Conservation (phyloP, 2,797 vertebrate genomes). For the Austrolebias charrua region DNA sequence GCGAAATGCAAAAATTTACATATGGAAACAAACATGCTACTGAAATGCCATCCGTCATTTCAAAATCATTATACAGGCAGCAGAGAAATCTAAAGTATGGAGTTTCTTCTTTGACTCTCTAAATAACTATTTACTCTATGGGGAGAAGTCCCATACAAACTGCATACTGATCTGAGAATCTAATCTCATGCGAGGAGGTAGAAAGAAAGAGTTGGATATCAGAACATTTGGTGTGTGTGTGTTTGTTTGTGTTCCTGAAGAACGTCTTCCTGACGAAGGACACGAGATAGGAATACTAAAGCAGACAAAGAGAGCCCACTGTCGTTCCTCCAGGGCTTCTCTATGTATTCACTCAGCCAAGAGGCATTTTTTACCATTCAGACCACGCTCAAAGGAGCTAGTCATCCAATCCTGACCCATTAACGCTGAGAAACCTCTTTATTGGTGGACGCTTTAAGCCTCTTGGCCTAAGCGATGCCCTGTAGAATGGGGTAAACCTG, state of each 20-base stretch:
- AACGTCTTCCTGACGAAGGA: slow-evolving; percentile 72
- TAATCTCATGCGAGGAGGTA: slow-evolving; percentile 56
- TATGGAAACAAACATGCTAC: slow-evolving; percentile 29
- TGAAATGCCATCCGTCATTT: slow-evolving; percentile 32
- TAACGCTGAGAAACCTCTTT: slow-evolving; percentile 79
- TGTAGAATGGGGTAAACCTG: slow-evolving; percentile 70
- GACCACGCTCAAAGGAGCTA: slow-evolving; percentile 78
- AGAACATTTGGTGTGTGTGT: slow-evolving; percentile 55
- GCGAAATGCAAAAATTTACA: slow-evolving; percentile 11
- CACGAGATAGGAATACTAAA: slow-evolving; percentile 78
- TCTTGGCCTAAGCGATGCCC: slow-evolving; percentile 74
- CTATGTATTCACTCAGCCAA: slow-evolving; percentile 78
- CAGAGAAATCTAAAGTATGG: slow-evolving; percentile 33
- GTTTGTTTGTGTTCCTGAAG: slow-evolving; percentile 40
- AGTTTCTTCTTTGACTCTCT: slow-evolving; percentile 38
- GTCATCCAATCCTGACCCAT: slow-evolving; percentile 79
- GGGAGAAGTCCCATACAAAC: slow-evolving; percentile 55
- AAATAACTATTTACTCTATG: slow-evolving; percentile 50
- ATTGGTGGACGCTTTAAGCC: slow-evolving; percentile 77
- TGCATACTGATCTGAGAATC: slow-evolving; percentile 67
- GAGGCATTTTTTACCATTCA: slow-evolving; percentile 79
- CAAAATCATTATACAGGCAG: slow-evolving; percentile 31
- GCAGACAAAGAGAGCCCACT: slow-evolving; percentile 72
- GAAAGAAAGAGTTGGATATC: slow-evolving; percentile 58
- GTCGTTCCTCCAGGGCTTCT: slow-evolving; percentile 70